Evolutionary conservation across 2,888 invertebrate genomes (phyloP).

Genomic region (Tuta absoluta): DNA sequence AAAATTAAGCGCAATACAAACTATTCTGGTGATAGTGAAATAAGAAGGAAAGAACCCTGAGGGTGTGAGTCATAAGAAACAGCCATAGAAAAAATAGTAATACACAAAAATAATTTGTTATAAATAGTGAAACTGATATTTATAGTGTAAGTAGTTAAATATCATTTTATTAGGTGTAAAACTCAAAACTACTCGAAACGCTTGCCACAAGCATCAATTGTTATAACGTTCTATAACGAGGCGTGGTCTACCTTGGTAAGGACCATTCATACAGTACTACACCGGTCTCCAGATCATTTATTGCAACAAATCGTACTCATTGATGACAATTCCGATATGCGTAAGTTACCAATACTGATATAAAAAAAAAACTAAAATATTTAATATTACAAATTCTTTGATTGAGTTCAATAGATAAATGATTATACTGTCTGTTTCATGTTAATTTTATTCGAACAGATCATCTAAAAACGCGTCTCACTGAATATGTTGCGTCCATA

Average conservation of each 20-base stretch:
- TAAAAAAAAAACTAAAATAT: no score
- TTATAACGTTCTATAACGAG: conserved; percentile 98
- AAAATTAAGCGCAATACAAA: no score
- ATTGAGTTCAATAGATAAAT: neutral
- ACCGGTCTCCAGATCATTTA: conserved; percentile 91
- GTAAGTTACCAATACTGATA: conserved; percentile 85
- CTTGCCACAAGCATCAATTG: conserved; percentile 90
- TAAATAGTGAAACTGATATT: no score
- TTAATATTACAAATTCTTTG: no score
- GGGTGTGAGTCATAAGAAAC: no score
- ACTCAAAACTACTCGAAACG: conserved; percentile 76
- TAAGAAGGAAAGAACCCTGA: no score
- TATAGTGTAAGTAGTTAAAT: neutral
- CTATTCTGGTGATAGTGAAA: no score
- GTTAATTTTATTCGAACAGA: conserved; percentile 77
- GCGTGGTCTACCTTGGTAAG: conserved; percentile 97
- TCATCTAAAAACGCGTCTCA: conserved; percentile 90
- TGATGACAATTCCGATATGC: conserved; percentile 95
- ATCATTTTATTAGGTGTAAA: conserved; percentile 84
- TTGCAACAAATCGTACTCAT: conserved; percentile 95
- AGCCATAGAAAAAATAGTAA: no score
- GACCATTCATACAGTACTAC: conserved; percentile 96
- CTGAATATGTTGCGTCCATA: conserved; percentile 90
- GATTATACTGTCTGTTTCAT: neutral
- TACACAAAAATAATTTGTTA: no score